Percentiles rank a stretch among this genome's conserved stretches.
These are phyloP conservation scores for Conistra vaccinii DNA, from an alignment of 2,888 invertebrate genomes.

Conservation along the genomic window DNA sequence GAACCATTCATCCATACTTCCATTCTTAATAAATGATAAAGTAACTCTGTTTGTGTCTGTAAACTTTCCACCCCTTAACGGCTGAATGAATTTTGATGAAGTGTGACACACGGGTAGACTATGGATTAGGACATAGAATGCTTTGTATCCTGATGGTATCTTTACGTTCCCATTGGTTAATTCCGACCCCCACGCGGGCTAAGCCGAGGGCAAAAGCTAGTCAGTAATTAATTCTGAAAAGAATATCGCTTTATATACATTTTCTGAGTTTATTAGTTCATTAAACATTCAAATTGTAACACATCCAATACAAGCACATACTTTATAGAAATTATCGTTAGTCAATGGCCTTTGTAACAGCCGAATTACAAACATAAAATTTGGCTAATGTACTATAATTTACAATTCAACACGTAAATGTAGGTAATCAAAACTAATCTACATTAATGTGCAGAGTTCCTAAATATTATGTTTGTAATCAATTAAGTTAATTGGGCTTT, in stretches of 20 bases:
- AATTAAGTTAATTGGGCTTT: constrained; percentile 17
- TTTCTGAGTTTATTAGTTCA: constrained; percentile 1
- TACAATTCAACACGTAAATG: constrained; percentile 10
- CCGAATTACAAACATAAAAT: constrained; percentile 33
- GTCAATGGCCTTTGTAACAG: constrained; percentile 17
- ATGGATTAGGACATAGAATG: neutral
- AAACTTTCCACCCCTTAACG: too few relatives aligned
- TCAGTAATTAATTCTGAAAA: neutral
- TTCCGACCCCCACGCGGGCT: neutral
- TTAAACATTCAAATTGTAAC: constrained; percentile 33
- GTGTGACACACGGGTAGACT: neutral
- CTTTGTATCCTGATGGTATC: neutral
- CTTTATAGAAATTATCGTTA: constrained; percentile 3
- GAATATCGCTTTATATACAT: neutral
- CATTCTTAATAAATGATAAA: too few relatives aligned
- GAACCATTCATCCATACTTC: too few relatives aligned
- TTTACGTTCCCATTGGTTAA: neutral
- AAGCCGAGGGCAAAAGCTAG: neutral
- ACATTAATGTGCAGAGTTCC: constrained; percentile 27
- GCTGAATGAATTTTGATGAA: too few relatives aligned
- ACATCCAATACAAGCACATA: constrained; percentile 35
- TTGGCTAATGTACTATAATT: constrained; percentile 21
- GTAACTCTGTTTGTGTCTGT: too few relatives aligned
- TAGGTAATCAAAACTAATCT: constrained; percentile 44
- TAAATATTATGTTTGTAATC: constrained; percentile 31